These are phyloP conservation scores for Eriosoma lanigerum DNA, from an alignment of 1,140 invertebrate genomes.

Conservation along the genomic window DNA sequence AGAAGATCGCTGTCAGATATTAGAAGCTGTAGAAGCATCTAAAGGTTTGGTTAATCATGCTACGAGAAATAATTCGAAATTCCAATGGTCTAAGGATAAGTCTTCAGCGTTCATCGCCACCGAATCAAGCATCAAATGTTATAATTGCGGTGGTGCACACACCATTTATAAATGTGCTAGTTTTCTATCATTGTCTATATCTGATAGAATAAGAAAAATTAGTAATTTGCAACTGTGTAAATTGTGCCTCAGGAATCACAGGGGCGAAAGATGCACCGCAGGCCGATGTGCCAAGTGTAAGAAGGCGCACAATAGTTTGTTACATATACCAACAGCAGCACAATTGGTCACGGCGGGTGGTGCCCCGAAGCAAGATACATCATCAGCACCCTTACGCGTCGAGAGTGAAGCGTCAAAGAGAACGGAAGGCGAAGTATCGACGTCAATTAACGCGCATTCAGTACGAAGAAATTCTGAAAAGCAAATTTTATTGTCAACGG, in stretches of 20 bases:
- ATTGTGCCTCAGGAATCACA: not conserved
- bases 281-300: not conserved
- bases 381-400: not conserved
- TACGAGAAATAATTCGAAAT: not conserved
- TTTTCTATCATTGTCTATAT: not conserved
- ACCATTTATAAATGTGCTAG: slow-evolving; percentile 5
- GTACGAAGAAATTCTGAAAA: not conserved
- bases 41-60: not conserved
- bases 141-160: not conserved
- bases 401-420: not conserved
- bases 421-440: not conserved
- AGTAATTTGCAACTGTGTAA: not conserved
- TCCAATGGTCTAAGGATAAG: not conserved
- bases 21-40: slow-evolving; percentile 3
- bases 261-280: not conserved
- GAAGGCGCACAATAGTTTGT: not conserved
- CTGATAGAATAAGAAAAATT: not conserved
- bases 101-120: not conserved
- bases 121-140: slow-evolving; percentile 10
- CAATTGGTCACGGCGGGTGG: not conserved
- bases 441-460: not conserved
- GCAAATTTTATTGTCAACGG: not conserved
- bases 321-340: not conserved
- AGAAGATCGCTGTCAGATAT: slow-evolving; percentile 5
- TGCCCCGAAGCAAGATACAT: not conserved